phyloP scores from a whole-genome alignment of 53 echinoderm and acorn worm genomes.

The Apostichopus leukothele region DNA sequence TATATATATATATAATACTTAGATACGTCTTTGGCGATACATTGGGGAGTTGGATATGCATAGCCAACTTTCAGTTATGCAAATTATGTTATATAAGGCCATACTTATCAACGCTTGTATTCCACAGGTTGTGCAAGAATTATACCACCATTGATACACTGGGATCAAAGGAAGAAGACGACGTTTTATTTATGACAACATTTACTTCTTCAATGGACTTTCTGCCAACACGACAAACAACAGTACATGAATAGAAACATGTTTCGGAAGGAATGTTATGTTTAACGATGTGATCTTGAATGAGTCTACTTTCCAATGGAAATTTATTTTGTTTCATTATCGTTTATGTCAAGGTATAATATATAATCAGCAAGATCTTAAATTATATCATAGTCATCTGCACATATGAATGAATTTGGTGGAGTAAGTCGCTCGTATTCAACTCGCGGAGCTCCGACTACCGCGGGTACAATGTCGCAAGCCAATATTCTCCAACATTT shows the following conservation, averaged over 20 bases:
- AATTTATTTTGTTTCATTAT: conserved; percentile 15
- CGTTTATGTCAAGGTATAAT: not conserved
- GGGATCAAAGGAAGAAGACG: not conserved
- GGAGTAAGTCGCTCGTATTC: conserved; percentile 24
- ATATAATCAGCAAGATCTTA: conserved; percentile 24
- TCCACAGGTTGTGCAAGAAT: not conserved
- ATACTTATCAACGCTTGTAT: too few species aligned
- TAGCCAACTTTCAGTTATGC: too few species aligned
- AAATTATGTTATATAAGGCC: too few species aligned
- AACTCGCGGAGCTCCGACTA: not conserved
- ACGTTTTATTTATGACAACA: not conserved
- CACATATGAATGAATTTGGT: conserved; percentile 9
- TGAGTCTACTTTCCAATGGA: not conserved
- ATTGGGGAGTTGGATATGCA: too few species aligned
- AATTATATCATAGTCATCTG: conserved; percentile 8
- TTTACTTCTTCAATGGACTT: conserved; percentile 1
- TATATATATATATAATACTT: too few species aligned
- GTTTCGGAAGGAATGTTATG: not conserved
- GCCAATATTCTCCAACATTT: conserved; percentile 27
- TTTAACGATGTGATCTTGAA: not conserved
- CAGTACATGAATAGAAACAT: conserved; percentile 17
- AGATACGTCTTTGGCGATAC: too few species aligned
- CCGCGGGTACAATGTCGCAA: conserved; percentile 16
- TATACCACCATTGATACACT: too few species aligned
- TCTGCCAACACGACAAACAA: not conserved